These are phyloP conservation scores for Amblyjoppa proteus DNA, from an alignment of 2,888 invertebrate species.

Conservation along the genomic window DNA sequence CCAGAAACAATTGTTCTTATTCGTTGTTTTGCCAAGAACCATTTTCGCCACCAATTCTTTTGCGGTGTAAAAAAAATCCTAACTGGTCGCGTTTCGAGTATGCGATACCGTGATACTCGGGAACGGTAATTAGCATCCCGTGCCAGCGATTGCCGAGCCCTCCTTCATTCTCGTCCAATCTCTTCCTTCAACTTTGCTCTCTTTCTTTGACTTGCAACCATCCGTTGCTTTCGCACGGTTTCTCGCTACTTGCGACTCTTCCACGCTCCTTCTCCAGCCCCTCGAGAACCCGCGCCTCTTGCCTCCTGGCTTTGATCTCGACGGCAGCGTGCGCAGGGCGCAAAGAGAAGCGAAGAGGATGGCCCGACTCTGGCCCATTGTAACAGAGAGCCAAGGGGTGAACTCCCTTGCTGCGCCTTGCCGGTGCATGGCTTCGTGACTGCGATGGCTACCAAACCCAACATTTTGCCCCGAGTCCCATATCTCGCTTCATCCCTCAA, in stretches of 20 bases:
- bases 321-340: neutral
- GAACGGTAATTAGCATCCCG: neutral
- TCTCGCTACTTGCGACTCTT: neutral
- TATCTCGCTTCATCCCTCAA: neutral
- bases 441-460: neutral
- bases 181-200: neutral
- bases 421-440: neutral
- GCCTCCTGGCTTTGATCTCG: neutral
- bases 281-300: neutral
- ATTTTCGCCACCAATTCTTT: too few relatives aligned
- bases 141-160: neutral
- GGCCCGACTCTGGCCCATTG: slow-evolving; percentile 21
- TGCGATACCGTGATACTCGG: too few relatives aligned
- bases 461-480: neutral
- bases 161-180: neutral
- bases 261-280: neutral
- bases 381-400: slow-evolving; percentile 21
- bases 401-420: neutral
- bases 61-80: too few relatives aligned
- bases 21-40: too few relatives aligned
- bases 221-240: neutral
- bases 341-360: slow-evolving; percentile 17
- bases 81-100: too few relatives aligned
- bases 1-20: too few relatives aligned
- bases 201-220: neutral